phyloP scores from a whole-genome alignment of 2,797 vertebrate species.

The Neomorphus geoffroyi region DNA sequence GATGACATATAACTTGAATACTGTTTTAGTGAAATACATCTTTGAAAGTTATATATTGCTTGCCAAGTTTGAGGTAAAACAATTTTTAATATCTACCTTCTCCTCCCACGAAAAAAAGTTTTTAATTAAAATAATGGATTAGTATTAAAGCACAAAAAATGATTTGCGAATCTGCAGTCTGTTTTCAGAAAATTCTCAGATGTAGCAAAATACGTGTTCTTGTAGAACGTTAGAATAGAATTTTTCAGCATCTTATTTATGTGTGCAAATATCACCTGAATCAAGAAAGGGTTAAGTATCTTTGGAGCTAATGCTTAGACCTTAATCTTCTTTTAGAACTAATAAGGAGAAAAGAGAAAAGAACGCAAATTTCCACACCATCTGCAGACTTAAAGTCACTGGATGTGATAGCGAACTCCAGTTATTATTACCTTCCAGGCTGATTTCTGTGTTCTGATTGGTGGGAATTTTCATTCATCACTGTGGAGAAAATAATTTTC shows the following conservation, averaged over 20 bases:
- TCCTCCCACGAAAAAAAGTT: fast-evolving
- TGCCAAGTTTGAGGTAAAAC: background rate
- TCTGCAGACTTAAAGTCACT: background rate
- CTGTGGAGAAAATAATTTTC: background rate
- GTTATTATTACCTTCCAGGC: background rate
- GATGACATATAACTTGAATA: background rate
- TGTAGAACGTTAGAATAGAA: background rate
- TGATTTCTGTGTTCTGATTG: background rate
- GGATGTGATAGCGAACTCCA: background rate
- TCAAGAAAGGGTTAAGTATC: background rate
- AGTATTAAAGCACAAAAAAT: background rate
- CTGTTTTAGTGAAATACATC: background rate
- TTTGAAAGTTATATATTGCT: background rate
- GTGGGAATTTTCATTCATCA: constrained; percentile 4
- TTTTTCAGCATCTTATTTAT: background rate
- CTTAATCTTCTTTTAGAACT: background rate
- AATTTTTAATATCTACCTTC: background rate
- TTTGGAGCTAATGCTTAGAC: background rate
- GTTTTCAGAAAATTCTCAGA: background rate
- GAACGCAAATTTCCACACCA: background rate
- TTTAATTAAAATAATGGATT: background rate
- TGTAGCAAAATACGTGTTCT: background rate
- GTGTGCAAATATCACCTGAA: background rate
- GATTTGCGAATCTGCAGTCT: background rate
- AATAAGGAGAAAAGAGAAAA: background rate